Percentiles rank a stretch among this genome's conserved stretches.
Evolutionary conservation across 2,888 invertebrate genomes (phyloP).

Genomic region (Drosophila cognata): DNA sequence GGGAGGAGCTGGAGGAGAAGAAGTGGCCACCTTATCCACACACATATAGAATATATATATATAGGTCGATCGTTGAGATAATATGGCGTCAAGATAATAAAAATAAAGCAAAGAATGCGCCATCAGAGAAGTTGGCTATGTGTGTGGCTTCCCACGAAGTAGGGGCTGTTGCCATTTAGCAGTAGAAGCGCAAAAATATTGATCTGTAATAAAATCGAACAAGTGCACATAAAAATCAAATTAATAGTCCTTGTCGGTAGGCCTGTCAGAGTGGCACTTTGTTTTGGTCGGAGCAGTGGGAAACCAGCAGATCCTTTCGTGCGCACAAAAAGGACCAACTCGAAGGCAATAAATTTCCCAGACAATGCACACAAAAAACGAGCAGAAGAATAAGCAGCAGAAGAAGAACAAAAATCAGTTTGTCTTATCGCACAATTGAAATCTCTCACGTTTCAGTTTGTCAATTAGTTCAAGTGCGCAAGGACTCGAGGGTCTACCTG

Average conservation of each 20-base stretch:
- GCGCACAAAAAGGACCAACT: constrained; percentile 45
- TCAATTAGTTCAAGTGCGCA: constrained; percentile 78
- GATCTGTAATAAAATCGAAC: constrained; percentile 67
- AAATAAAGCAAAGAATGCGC: constrained; percentile 11
- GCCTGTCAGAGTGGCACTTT: constrained; percentile 69
- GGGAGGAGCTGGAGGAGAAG: neutral
- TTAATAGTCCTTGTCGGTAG: constrained; percentile 74
- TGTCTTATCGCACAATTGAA: constrained; percentile 70
- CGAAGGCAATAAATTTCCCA: constrained; percentile 63
- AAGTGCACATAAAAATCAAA: constrained; percentile 79
- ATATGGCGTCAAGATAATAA: constrained; percentile 41
- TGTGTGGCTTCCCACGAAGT: constrained; percentile 65
- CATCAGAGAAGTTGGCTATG: constrained; percentile 9
- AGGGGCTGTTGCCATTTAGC: constrained; percentile 49
- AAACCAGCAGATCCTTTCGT: constrained; percentile 54
- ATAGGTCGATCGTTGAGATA: constrained; percentile 36
- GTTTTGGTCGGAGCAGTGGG: constrained; percentile 78
- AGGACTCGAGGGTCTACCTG: constrained; percentile 41
- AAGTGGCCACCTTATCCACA: neutral
- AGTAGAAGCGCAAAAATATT: constrained; percentile 72
- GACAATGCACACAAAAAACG: constrained; percentile 44
- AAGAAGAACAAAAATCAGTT: constrained; percentile 52
- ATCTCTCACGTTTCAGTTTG: constrained; percentile 78
- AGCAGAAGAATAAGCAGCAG: constrained; percentile 18
- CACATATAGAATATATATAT: neutral